Evolutionary conservation across 2,888 invertebrate genomes (phyloP), one percentile per base, ranked within the genome.

Genomic region (Cantharis rufa): DNA sequence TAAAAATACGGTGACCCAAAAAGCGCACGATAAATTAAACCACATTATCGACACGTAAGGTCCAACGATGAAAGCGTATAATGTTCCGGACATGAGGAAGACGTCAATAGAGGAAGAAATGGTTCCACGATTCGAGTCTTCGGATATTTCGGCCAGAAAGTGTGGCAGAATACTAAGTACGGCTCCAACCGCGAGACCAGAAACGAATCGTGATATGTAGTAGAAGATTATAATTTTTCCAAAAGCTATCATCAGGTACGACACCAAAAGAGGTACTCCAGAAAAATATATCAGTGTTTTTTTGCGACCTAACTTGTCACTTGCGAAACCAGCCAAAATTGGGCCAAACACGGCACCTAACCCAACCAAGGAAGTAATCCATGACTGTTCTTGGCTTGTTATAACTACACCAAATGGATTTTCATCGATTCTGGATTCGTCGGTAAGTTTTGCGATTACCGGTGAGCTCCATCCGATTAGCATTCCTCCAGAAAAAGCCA

Each of bases 271-370:
- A n/a, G 32, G 32, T n/a, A 4, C 5, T 16, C 66, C 72, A 28
- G n/a, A 10, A 10, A 90, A 86, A 9, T 94, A 84, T 7, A 95
- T 87, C 0, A 92, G 91, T 89, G 90, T 90, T 88, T 93, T 94
- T 18, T 72, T 72, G 15, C 94, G 89, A 0, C 94, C 94, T 73
- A 92, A 88, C 80, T 88, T 91, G 63, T 93, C 91, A 0, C 93
- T 91, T 2, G 91, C 86, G 13, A 90, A 90, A 15, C 94, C 94
- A 0, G 92, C 93, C 11, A 91, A 85, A 84, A 94, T 92, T 0
- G 94, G 93, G 1, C 94, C 94, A 87, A 89, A 75, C 15, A 89
- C 86, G 1, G 90, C 89, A 3, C 91, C 91, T 48, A 90, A 70
- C 0, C 89, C 86, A 7, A 89, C 82, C 62, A 90, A 82, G 3